A percentile compares a stretch with the other conserved stretches of the same genome.
Evolutionary conservation across 2,888 invertebrate genomes (phyloP).

Genomic region (Schizaphis graminum): DNA sequence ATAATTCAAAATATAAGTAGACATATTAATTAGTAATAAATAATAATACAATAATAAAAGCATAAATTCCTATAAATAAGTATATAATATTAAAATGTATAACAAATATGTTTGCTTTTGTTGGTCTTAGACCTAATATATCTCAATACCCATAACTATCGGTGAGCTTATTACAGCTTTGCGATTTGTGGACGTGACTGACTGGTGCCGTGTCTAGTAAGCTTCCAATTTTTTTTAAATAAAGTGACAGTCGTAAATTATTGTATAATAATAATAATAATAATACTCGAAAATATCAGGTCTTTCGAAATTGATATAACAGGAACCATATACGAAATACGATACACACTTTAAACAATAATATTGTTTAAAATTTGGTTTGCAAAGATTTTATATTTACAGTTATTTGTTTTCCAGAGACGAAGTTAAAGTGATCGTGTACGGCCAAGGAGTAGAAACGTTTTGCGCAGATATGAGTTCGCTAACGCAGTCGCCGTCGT

Average conservation of each 20-base stretch:
- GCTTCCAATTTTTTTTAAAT: neutral
- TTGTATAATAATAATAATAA: neutral
- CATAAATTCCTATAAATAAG: too few species aligned
- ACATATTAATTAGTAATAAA: too few species aligned
- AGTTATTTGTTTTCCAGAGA: neutral
- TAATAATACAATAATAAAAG: too few species aligned
- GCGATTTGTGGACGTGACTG: neutral
- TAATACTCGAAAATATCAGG: neutral
- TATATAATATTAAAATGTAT: too few species aligned
- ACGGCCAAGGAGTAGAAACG: conserved; percentile 59
- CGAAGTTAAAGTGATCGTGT: conserved; percentile 39
- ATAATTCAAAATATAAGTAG: too few species aligned
- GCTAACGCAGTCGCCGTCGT: neutral
- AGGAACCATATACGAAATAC: neutral
- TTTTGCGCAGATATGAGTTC: conserved; percentile 46
- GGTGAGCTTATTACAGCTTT: neutral
- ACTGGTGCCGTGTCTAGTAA: neutral
- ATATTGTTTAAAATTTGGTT: neutral
- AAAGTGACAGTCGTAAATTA: neutral
- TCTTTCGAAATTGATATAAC: neutral
- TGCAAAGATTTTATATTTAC: neutral
- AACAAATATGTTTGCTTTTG: neutral
- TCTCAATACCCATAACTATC: neutral
- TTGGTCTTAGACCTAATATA: neutral
- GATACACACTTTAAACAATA: neutral